Base-by-base conservation (phyloP, 2,797 vertebrate genomes). In the Gobio occitaniae region DNA sequence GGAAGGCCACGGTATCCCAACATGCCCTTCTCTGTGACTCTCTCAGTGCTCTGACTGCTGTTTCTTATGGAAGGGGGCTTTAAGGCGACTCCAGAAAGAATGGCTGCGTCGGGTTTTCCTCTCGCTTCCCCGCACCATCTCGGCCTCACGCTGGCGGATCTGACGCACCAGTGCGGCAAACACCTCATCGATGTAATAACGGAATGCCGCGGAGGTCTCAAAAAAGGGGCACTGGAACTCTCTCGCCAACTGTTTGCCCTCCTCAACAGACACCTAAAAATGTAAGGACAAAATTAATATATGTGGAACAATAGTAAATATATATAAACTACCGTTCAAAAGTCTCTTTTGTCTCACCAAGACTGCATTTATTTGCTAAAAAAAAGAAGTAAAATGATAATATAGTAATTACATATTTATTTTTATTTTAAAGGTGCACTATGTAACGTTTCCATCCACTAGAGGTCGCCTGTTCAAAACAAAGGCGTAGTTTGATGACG, bases 161-260 rank as follows among this genome's bases (percentile, higher is more conserved):
- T 97, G 96, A 0, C 97, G 93, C 74, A 97, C 96, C 0, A 97
- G 94, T 0, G 96, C 95, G 0, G 96, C 95, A 69, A 97, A 97
- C 0, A 97, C 96, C 0, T 97, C 97, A 0, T 97, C 97, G 0
- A 97, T 97, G 85, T 96, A 97, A 36, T 96, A 96, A 1, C 96
- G 96, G 61, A 94, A 96, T 0, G 96, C 97, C 0, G 97, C 97
- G 0, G 96, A 97, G 0, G 97, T 97, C 87, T 97, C 97, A 0
- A 97, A 97, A 71, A 97, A 97, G 0, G 96, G 97, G 82, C 96
- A 97, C 90, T 86, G 95, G 91, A 97, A 97, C 11, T 97, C 96
- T 12, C 95, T 88, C 0, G 97, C 95, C 82, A 97, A 70, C 25
- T 94, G 94, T 3, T 84, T 88, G 16, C 96, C 97, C 86, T 97